Conservation (phyloP, 2,888 invertebrate genomes). For the Phortica okadai region DNA sequence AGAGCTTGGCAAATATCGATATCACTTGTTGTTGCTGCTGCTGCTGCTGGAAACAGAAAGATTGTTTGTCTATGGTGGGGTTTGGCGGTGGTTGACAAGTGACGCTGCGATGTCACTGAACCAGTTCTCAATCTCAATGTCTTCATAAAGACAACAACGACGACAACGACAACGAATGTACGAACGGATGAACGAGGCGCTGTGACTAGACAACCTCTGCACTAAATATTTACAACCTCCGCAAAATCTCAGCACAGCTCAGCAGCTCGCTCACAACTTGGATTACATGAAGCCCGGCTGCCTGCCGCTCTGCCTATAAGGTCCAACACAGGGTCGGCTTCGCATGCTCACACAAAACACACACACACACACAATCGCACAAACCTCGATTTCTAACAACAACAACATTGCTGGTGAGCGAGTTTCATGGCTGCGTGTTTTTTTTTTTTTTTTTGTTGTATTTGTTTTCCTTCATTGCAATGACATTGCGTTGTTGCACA, state of each 20-base stretch:
- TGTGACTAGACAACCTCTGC: slow-evolving; percentile 61
- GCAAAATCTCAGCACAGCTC: slow-evolving; percentile 63
- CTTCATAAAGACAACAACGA: slow-evolving; percentile 57
- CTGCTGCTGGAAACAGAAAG: neutral
- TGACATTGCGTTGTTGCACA: slow-evolving; percentile 51
- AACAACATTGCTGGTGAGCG: slow-evolving; percentile 16
- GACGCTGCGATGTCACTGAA: slow-evolving; percentile 61
- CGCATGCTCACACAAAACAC: neutral
- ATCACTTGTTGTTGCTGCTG: slow-evolving; percentile 60
- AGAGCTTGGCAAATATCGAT: slow-evolving; percentile 63
- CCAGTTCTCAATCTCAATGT: slow-evolving; percentile 73
- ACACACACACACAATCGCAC: neutral
- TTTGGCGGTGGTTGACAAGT: neutral
- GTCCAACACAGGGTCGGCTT: slow-evolving; percentile 39
- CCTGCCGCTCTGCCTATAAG: neutral
- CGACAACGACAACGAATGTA: neutral
- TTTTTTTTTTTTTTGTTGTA: neutral
- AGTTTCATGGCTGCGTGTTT: slow-evolving; percentile 17
- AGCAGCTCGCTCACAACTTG: slow-evolving; percentile 47
- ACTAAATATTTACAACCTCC: slow-evolving; percentile 72
- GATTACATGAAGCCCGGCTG: neutral
- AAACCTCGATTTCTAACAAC: slow-evolving; percentile 49
- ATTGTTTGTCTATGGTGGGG: neutral
- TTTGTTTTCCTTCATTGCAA: slow-evolving; percentile 38
- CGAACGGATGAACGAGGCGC: neutral